Evolutionary conservation across 2,113 vertebrate genomes (phyloP).

Genomic region (Ivindomyrus marchei): DNA sequence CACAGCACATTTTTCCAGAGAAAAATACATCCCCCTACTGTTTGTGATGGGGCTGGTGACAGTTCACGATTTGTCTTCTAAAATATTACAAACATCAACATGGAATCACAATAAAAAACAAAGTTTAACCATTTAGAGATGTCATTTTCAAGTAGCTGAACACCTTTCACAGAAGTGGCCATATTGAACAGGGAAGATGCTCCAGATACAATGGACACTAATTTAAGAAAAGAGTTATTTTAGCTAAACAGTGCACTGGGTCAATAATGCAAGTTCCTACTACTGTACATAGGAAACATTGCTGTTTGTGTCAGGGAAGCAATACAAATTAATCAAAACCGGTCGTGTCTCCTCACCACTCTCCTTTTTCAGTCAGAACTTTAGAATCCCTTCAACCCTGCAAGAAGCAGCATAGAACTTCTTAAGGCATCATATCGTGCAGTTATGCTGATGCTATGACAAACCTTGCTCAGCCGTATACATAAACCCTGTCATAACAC

Average conservation of each 20-base stretch:
- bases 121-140: not conserved
- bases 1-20: not conserved
- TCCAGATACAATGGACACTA: not conserved
- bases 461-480: not conserved
- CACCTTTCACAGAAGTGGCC: not conserved
- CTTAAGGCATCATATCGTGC: not conserved
- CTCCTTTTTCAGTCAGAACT: not conserved
- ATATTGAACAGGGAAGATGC: not conserved
- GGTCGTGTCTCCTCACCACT: not conserved
- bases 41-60: not conserved
- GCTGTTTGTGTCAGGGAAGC: not conserved
- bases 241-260: not conserved
- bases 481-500: not conserved
- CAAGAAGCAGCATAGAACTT: not conserved
- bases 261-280: not conserved
- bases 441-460: not conserved
- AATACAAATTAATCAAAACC: not conserved
- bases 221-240: not conserved
- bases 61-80: not conserved
- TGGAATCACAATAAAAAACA: not conserved
- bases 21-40: not conserved
- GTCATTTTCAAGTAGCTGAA: not conserved
- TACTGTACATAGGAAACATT: not conserved
- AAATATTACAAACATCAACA: not conserved
- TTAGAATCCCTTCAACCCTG: not conserved